A percentile compares a stretch with the other conserved stretches of the same genome.
These are phyloP conservation scores for Tribolium madens DNA, from an alignment of 1,140 invertebrate genomes.

Conservation along the genomic window DNA sequence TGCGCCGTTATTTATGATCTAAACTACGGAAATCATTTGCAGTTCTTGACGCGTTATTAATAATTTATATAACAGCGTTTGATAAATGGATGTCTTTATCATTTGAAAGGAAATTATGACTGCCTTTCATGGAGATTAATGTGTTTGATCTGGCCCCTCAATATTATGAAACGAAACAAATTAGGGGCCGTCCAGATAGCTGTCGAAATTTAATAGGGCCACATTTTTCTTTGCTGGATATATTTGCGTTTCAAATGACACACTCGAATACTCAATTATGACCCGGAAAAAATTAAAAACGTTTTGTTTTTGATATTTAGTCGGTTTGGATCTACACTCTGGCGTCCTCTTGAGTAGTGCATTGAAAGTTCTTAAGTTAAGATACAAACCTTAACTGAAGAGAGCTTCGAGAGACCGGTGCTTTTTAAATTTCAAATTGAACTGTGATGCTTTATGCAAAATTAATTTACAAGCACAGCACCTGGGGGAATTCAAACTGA, in stretches of 20 bases:
- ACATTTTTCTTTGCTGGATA: conserved; percentile 25
- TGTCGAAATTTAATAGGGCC: conserved; percentile 39
- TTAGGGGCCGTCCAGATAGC: conserved; percentile 40
- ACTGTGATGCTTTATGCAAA: not conserved
- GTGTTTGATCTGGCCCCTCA: conserved; percentile 53
- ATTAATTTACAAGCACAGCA: conserved; percentile 29
- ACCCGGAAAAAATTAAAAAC: not conserved
- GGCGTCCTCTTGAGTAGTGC: not conserved
- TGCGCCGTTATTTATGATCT: conserved; percentile 51
- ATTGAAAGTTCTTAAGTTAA: not conserved
- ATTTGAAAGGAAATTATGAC: conserved; percentile 59
- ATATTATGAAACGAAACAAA: conserved; percentile 49
- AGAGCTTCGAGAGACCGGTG: not conserved
- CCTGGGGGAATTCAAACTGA: conserved; percentile 23
- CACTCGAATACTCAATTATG: conserved; percentile 33
- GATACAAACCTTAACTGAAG: not conserved
- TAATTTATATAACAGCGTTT: conserved; percentile 59
- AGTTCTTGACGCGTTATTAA: conserved; percentile 58
- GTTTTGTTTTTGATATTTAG: not conserved
- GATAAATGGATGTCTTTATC: conserved; percentile 60
- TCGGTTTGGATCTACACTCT: not conserved
- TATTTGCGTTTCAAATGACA: conserved; percentile 29
- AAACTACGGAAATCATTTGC: conserved; percentile 56
- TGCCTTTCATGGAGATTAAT: conserved; percentile 59
- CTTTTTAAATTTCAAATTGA: conserved; percentile 5